phyloP scores from a whole-genome alignment of 2,797 vertebrate species.

The Pangasius larnaudii region DNA sequence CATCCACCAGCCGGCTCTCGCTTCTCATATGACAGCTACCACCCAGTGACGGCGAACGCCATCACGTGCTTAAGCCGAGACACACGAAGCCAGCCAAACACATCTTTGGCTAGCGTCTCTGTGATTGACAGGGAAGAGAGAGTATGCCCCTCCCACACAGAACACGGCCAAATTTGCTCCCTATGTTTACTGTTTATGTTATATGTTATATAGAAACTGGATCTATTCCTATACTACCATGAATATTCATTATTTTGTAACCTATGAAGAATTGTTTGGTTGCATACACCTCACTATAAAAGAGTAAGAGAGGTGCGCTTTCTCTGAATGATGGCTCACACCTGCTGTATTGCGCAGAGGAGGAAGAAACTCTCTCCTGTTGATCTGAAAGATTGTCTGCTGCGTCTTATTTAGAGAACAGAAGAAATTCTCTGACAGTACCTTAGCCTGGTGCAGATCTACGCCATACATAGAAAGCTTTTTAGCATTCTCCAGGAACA shows the following conservation, averaged over 20 bases:
- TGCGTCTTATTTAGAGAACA: background rate
- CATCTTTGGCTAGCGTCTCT: background rate
- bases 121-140: background rate
- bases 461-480: constrained; percentile 98
- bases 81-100: no score
- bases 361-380: background rate
- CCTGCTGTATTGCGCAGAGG: background rate
- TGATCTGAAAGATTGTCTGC: background rate
- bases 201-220: background rate
- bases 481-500: constrained; percentile 98
- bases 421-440: constrained; percentile 54
- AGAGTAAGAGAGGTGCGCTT: no score
- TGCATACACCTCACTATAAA: no score
- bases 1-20: background rate
- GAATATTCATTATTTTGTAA: background rate
- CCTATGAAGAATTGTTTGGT: background rate
- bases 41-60: no score
- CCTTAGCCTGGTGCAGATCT: constrained; percentile 97
- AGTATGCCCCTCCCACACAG: background rate
- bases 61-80: no score
- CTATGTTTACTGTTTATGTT: background rate
- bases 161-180: background rate
- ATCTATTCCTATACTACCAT: background rate
- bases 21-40: no score
- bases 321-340: background rate